Percentiles rank a stretch among this genome's conserved stretches.
These are phyloP conservation scores for Rhadina sibilatrix DNA, from an alignment of 2,113 vertebrate genomes.

Conservation along the genomic window DNA sequence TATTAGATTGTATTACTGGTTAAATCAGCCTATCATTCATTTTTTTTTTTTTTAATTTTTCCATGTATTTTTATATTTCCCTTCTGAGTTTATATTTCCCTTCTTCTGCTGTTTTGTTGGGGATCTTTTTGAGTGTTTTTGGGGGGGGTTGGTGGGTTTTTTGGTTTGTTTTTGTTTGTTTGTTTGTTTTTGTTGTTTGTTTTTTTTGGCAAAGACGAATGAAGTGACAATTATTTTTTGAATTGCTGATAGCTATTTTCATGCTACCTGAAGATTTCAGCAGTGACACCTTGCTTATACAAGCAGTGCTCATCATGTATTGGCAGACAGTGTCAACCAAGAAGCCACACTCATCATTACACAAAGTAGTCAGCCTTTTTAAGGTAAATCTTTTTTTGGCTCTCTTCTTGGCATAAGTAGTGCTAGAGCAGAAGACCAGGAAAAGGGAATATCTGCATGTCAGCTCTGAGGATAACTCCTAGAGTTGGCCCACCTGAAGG, in stretches of 20 bases:
- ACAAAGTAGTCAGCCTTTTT: background rate
- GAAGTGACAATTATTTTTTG: slow-evolving; percentile 56
- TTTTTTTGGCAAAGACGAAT: background rate
- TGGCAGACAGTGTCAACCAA: background rate
- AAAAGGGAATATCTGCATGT: background rate
- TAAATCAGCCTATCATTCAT: background rate
- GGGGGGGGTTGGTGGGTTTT: too few relatives aligned
- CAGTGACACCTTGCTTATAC: background rate
- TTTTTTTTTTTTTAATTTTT: background rate
- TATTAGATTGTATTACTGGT: background rate
- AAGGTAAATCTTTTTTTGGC: background rate
- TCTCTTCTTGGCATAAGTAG: background rate
- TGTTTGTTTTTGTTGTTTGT: background rate
- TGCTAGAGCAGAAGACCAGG: background rate
- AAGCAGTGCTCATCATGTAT: background rate
- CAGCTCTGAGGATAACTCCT: background rate
- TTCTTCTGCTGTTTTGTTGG: background rate
- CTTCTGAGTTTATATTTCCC: background rate
- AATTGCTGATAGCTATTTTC: slow-evolving; percentile 15
- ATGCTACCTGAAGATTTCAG: slow-evolving; percentile 11
- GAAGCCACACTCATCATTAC: background rate
- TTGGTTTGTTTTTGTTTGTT: background rate
- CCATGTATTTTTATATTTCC: background rate
- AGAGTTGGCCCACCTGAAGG: fast-evolving
- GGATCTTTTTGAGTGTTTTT: background rate